Evolutionary conservation across 1,140 invertebrate species (phyloP).

Genomic region (Tribolium castaneum): DNA sequence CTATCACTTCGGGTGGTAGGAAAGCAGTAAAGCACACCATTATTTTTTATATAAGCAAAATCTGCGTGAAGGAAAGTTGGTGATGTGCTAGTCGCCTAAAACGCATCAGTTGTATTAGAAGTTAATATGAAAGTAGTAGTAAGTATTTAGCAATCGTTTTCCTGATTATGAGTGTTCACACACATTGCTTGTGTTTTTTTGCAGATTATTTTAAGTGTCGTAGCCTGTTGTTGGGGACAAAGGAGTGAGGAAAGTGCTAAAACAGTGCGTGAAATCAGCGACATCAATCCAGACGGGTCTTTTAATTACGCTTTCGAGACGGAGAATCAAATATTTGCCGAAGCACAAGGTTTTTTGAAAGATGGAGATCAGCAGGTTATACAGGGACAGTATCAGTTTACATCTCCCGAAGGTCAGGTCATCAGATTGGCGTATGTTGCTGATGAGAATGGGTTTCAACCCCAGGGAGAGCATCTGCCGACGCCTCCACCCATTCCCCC

Average conservation of each 20-base stretch:
- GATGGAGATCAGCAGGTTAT: slow-evolving; percentile 59
- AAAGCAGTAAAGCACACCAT: background rate
- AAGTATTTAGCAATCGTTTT: background rate
- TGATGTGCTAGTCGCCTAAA: background rate
- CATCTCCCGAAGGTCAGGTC: slow-evolving; percentile 67
- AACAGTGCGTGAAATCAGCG: slow-evolving; percentile 63
- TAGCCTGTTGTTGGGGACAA: background rate
- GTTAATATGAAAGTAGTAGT: slow-evolving; percentile 22
- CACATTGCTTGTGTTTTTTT: background rate
- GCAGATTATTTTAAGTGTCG: background rate
- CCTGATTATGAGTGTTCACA: background rate
- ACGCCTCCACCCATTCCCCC: slow-evolving; percentile 32
- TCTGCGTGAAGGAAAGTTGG: slow-evolving; percentile 20
- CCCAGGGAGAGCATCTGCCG: slow-evolving; percentile 46
- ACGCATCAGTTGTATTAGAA: background rate
- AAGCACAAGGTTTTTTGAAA: slow-evolving; percentile 67
- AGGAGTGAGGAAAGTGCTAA: slow-evolving; percentile 51
- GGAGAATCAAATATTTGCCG: slow-evolving; percentile 69
- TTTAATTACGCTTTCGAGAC: slow-evolving; percentile 69
- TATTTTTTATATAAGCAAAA: slow-evolving; percentile 25
- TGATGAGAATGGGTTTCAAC: slow-evolving; percentile 50
- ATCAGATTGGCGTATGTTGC: slow-evolving; percentile 68
- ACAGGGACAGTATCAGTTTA: slow-evolving; percentile 52
- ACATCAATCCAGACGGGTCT: slow-evolving; percentile 67
- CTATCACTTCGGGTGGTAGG: slow-evolving; percentile 4